Base-by-base conservation (phyloP, 64 coral and sea anemone species). In the Dendronephthya gigantea region DNA sequence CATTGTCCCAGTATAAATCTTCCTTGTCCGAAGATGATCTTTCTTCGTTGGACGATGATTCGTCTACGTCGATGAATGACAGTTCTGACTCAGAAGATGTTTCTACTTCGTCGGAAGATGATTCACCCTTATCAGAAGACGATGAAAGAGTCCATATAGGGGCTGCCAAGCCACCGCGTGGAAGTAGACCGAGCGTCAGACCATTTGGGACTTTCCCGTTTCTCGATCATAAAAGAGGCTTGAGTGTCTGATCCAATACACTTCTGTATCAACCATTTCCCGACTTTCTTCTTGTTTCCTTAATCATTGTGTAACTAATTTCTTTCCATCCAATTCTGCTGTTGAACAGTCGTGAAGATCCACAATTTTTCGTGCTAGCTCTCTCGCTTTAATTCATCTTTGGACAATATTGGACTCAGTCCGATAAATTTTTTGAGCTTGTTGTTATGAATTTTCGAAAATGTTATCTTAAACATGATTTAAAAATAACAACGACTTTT, bases 191-290 rank as follows among this genome's bases (percentile, higher is more conserved):
- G 22, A 87, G 36, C 2, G 84, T 50, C 29, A 72, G 90, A 23
- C 94, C 91, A 12, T 91, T 87, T 37, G 89, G 94, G 79, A 89
- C 84, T n/a, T 15, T 72, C 50, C 4, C 41, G 4, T 45, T 45
- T 45, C 55, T 62, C 25, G 6, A 23, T n/a, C 28, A 39, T 40
- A 16, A 62, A 69, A 41, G 83, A 52, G 15, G 74, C 86, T 49
- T 76, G 82, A 15, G 89, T 49, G 19, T 88, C 75, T 50, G 76
- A 52, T 29, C 94, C 94, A 72, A 93, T 81, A 76, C 94, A 91
- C 66, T 93, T 86, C 66, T 97, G 92, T 59, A 97, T 87, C 35
- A 97, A 83, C 94, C 94, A 97, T 22, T 92, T 87, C 72, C 93
- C 94, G 82, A 19, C 62, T n/a, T 85, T 83, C 47, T 84, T 85